phyloP scores from a whole-genome alignment of 1,140 invertebrate genomes.

The Rhyzopertha dominica region DNA sequence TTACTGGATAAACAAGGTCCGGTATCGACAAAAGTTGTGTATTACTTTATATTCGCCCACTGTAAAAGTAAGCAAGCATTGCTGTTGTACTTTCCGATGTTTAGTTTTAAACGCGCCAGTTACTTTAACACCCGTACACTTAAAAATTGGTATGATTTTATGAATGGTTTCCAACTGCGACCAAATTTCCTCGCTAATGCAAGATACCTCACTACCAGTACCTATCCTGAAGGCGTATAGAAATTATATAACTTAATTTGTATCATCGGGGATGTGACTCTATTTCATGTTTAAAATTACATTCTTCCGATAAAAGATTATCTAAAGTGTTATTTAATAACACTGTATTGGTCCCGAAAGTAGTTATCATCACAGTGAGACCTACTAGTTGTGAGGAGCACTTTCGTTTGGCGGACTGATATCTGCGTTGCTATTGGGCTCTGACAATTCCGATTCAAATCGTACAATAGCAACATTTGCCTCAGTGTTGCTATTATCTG shows the following conservation, averaged over 20 bases:
- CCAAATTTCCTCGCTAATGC: conserved; percentile 6
- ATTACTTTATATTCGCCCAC: neutral
- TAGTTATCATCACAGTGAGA: too few relatives aligned
- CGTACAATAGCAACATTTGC: too few relatives aligned
- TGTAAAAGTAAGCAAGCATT: conserved; percentile 1
- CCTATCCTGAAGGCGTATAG: neutral
- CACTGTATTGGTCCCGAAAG: too few relatives aligned
- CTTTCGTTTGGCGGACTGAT: too few relatives aligned
- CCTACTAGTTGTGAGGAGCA: too few relatives aligned
- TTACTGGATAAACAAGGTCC: neutral
- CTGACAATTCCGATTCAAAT: too few relatives aligned
- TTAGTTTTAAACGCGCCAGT: conserved; percentile 2
- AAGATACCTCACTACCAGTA: conserved; percentile 1
- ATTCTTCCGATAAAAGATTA: too few relatives aligned
- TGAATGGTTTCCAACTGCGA: neutral
- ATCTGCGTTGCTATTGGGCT: too few relatives aligned
- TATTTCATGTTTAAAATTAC: too few relatives aligned
- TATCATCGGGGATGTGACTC: conserved; percentile 3
- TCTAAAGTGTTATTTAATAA: too few relatives aligned
- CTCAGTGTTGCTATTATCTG: too few relatives aligned
- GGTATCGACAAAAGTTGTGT: neutral
- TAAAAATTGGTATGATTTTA: conserved; percentile 1
- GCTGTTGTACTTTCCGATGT: neutral
- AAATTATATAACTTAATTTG: conserved; percentile 5
- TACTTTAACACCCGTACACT: conserved; percentile 1